These are phyloP conservation scores for Ibidorhyncha struthersii DNA, from an alignment of 2,113 vertebrate genomes.

Conservation along the genomic window DNA sequence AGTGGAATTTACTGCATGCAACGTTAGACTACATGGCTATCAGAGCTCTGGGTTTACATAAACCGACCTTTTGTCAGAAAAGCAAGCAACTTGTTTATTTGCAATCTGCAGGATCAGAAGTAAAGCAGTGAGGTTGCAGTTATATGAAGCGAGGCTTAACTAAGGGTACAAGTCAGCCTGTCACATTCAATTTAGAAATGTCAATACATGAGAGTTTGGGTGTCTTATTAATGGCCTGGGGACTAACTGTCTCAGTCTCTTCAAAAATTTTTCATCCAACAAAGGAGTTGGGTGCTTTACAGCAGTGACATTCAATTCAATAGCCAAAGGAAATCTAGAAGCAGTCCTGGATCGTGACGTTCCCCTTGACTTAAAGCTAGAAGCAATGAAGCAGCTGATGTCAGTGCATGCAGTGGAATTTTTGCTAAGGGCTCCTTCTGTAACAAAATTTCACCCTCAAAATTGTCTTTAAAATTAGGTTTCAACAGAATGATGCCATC, in stretches of 20 bases:
- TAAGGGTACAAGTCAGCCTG: neutral
- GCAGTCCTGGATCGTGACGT: neutral
- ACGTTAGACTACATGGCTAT: accelerated
- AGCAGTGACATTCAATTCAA: neutral
- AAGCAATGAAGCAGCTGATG: conserved; percentile 4
- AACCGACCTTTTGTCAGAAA: neutral
- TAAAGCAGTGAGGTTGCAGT: neutral
- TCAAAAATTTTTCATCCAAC: neutral
- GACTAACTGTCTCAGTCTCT: neutral
- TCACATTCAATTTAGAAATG: neutral
- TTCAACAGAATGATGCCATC: neutral
- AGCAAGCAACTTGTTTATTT: neutral
- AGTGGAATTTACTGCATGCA: neutral
- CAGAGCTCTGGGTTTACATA: neutral
- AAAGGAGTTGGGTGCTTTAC: neutral
- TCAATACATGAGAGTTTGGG: neutral
- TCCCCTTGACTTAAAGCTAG: neutral
- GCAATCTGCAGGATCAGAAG: neutral
- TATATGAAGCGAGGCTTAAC: neutral
- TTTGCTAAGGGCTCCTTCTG: conserved; percentile 4
- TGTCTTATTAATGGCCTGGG: neutral
- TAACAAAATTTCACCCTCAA: neutral
- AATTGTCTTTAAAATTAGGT: neutral
- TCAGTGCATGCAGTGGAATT: neutral
- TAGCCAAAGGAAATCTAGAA: conserved; percentile 10